A percentile compares a stretch with the other conserved stretches of the same genome.
These are phyloP conservation scores for Heptranchias perlo DNA, from an alignment of 2,113 vertebrate genomes.

Conservation along the genomic window DNA sequence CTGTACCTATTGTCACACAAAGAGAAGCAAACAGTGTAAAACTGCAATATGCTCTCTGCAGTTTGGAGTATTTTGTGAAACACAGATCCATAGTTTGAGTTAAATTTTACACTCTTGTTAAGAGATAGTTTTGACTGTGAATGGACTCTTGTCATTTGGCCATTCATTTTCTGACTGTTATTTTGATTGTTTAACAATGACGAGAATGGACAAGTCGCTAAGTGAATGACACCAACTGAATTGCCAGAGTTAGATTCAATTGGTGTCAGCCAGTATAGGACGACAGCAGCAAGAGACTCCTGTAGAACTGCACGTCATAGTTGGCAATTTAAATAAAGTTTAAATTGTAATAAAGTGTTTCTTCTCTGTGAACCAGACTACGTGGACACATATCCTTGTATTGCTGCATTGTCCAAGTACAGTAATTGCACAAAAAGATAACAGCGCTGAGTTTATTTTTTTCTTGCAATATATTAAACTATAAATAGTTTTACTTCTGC, in stretches of 20 bases:
- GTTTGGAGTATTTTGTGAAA: neutral
- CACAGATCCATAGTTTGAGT: neutral
- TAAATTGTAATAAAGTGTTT: conserved; percentile 63
- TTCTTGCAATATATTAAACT: neutral
- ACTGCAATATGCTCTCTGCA: neutral
- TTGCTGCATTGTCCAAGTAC: conserved; percentile 72
- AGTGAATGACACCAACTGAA: neutral
- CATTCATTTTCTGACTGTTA: too few species aligned
- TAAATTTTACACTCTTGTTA: neutral
- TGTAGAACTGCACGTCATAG: neutral
- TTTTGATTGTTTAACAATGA: neutral
- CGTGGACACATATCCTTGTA: conserved; percentile 70
- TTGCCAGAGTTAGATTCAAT: neutral
- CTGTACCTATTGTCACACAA: neutral
- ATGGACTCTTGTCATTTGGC: neutral
- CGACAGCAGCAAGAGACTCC: neutral
- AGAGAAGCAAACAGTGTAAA: neutral
- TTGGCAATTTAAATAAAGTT: neutral
- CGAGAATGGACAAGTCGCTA: neutral
- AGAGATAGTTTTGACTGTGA: neutral
- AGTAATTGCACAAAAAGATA: conserved; percentile 44
- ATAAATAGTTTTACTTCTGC: neutral
- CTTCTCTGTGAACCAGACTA: conserved; percentile 71
- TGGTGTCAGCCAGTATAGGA: neutral
- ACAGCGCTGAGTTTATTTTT: neutral